Conservation (phyloP, 1,140 invertebrate species). For the Drosophila kanapiae region DNA sequence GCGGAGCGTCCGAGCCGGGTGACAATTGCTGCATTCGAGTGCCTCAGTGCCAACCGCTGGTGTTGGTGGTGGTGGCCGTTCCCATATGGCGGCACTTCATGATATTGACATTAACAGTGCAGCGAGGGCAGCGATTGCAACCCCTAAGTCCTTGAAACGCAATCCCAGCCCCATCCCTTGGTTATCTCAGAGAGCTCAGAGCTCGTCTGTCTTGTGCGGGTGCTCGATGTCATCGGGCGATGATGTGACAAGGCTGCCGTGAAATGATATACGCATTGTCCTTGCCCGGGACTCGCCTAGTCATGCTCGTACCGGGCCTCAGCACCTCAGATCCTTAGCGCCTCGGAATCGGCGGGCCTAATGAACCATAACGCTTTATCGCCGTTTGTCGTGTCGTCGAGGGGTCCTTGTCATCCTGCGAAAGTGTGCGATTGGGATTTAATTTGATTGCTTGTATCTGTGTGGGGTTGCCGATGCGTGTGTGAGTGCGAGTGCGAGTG, state of each 20-base stretch:
- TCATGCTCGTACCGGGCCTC: slow-evolving; percentile 9
- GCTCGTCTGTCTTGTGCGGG: slow-evolving; percentile 29
- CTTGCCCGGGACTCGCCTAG: slow-evolving; percentile 44
- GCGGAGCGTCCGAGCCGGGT: slow-evolving; percentile 59
- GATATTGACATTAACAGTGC: slow-evolving; percentile 78
- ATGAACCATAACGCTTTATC: slow-evolving; percentile 84
- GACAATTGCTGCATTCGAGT: slow-evolving; percentile 75
- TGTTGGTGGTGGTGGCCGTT: slow-evolving; percentile 28
- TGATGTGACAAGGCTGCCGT: slow-evolving; percentile 46
- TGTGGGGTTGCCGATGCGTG: slow-evolving; percentile 27
- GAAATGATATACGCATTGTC: slow-evolving; percentile 71
- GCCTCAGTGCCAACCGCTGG: slow-evolving; percentile 10
- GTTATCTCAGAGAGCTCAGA: background rate
- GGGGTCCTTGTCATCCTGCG: slow-evolving; percentile 47
- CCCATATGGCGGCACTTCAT: slow-evolving; percentile 73
- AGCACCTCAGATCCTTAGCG: slow-evolving; percentile 27
- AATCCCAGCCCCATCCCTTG: background rate
- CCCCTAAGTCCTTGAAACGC: slow-evolving; percentile 49
- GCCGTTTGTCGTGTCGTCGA: slow-evolving; percentile 60
- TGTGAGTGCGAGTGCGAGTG: slow-evolving; percentile 25
- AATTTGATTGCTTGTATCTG: slow-evolving; percentile 82
- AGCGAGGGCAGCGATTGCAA: slow-evolving; percentile 32
- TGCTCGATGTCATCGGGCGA: slow-evolving; percentile 33
- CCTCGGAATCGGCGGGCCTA: slow-evolving; percentile 68
- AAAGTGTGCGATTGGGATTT: slow-evolving; percentile 84